Evolutionary conservation across 2,888 invertebrate genomes (phyloP).

Genomic region (Conistra vaccinii): DNA sequence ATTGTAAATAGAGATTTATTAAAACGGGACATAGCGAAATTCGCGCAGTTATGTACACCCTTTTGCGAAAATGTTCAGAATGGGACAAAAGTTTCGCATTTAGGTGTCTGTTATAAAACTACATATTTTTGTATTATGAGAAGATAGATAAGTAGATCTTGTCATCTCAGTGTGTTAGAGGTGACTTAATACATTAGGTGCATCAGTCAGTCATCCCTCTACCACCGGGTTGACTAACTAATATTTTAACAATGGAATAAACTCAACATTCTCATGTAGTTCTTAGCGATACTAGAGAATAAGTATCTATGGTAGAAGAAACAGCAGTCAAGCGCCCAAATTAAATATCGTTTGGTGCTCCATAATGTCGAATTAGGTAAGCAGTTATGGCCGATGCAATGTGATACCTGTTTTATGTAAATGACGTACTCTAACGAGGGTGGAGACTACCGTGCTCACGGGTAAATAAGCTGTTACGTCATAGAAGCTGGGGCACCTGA

Average conservation of each 20-base stretch:
- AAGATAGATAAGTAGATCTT: slow-evolving; percentile 18
- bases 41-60: slow-evolving; percentile 79
- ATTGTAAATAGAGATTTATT: slow-evolving; percentile 90
- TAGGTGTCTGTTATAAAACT: slow-evolving; percentile 62
- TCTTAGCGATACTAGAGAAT: not conserved
- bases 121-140: slow-evolving; percentile 48
- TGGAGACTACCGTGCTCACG: slow-evolving; percentile 24
- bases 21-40: slow-evolving; percentile 86
- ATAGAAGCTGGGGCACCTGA: slow-evolving; percentile 29
- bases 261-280: not conserved
- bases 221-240: not conserved
- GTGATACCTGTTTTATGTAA: slow-evolving; percentile 55
- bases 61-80: slow-evolving; percentile 74
- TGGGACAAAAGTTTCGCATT: slow-evolving; percentile 73
- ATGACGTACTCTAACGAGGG: slow-evolving; percentile 45
- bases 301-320: not conserved
- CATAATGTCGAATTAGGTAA: slow-evolving; percentile 38
- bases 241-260: not conserved
- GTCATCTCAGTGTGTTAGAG: slow-evolving; percentile 8
- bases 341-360: slow-evolving; percentile 39
- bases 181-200: not conserved
- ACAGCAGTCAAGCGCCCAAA: slow-evolving; percentile 6
- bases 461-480: slow-evolving; percentile 48
- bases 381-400: slow-evolving; percentile 48
- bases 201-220: not conserved